Conservation (phyloP, 2,888 invertebrate genomes). For the Ennomos quercinarius region DNA sequence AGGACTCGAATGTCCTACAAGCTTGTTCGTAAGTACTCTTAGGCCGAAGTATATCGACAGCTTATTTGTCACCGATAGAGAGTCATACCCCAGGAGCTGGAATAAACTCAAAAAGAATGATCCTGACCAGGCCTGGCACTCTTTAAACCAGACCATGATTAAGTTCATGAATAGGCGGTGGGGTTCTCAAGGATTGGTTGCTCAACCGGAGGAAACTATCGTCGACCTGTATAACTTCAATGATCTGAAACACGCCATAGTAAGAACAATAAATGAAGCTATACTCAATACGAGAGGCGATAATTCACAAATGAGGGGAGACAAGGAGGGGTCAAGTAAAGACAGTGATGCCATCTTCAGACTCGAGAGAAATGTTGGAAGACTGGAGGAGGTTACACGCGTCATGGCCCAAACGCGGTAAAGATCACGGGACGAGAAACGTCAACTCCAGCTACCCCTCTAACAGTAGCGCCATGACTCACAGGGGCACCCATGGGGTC, state of each 20-base stretch:
- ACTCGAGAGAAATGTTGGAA: too few species aligned
- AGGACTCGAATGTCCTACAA: conserved; percentile 7
- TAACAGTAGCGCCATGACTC: too few species aligned
- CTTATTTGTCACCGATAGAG: background rate
- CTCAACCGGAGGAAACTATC: background rate
- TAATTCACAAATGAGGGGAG: too few species aligned
- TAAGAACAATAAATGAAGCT: conserved; percentile 1
- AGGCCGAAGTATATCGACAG: conserved; percentile 6
- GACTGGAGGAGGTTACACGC: too few species aligned
- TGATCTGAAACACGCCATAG: conserved; percentile 6
- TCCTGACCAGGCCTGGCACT: conserved; percentile 9
- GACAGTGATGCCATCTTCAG: too few species aligned
- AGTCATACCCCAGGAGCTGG: conserved; percentile 3
- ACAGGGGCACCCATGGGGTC: too few species aligned
- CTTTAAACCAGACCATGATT: conserved; percentile 19
- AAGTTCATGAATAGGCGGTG: conserved; percentile 15
- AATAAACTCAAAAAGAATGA: conserved; percentile 3
- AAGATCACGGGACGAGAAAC: too few species aligned
- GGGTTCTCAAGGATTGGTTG: conserved; percentile 1
- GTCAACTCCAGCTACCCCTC: too few species aligned
- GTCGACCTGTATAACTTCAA: conserved; percentile 1
- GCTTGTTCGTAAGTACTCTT: background rate
- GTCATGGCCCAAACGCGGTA: too few species aligned
- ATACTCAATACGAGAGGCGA: too few species aligned
- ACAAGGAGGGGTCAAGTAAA: too few species aligned